phyloP scores from a whole-genome alignment of 2,797 vertebrate genomes.

The Lepus townsendii region DNA sequence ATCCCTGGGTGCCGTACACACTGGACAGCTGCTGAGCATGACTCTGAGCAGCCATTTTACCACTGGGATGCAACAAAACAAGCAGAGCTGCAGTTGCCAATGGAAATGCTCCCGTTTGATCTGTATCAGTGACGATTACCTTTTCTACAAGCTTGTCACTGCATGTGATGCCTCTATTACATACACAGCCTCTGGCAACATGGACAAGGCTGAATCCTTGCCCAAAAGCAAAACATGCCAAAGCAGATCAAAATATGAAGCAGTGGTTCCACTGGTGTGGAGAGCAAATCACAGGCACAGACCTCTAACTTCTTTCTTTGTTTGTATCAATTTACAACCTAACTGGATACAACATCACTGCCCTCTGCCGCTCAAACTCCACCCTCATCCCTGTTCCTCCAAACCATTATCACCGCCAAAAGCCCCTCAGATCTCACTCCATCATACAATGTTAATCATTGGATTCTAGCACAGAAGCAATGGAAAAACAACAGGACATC shows the following conservation, averaged over 20 bases:
- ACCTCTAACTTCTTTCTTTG: constrained; percentile 68
- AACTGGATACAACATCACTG: constrained; percentile 56
- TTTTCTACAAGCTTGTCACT: constrained; percentile 59
- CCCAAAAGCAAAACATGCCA: constrained; percentile 62
- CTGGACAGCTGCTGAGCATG: neutral
- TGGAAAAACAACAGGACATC: constrained; percentile 66
- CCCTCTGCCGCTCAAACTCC: neutral
- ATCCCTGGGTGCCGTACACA: neutral
- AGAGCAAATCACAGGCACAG: constrained; percentile 34
- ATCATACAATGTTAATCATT: neutral
- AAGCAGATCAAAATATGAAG: constrained; percentile 51
- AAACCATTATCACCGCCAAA: constrained; percentile 29
- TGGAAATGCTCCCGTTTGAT: constrained; percentile 63
- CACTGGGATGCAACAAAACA: constrained; percentile 14
- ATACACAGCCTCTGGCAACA: constrained; percentile 64
- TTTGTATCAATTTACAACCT: constrained; percentile 60
- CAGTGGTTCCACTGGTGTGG: neutral
- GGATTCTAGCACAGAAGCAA: constrained; percentile 63
- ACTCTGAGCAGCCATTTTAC: neutral
- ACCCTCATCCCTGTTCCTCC: neutral
- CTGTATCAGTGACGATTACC: constrained; percentile 45
- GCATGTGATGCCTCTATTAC: constrained; percentile 68
- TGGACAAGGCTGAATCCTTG: constrained; percentile 58
- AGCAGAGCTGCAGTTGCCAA: neutral
- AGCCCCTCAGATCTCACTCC: constrained; percentile 25